Evolutionary conservation across 2,888 invertebrate species (phyloP).

Genomic region (Chymomyza fuscimana): DNA sequence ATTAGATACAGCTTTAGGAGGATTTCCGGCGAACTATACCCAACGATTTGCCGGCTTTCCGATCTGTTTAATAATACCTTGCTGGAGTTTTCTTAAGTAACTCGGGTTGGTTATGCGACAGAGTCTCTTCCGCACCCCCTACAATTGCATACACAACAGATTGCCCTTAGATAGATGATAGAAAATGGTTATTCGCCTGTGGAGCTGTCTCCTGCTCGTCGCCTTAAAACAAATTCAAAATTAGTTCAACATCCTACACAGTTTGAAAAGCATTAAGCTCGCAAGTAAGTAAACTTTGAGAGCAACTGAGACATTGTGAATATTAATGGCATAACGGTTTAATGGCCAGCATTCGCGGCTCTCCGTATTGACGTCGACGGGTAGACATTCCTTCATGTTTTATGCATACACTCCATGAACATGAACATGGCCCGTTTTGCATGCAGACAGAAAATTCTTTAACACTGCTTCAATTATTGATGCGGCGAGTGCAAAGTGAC

Average conservation of each 20-base stretch:
- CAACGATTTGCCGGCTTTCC: too few relatives aligned
- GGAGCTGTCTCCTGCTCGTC: too few relatives aligned
- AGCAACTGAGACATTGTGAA: background rate
- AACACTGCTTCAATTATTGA: constrained; percentile 25
- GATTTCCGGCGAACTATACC: too few relatives aligned
- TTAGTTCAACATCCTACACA: background rate
- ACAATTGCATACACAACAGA: too few relatives aligned
- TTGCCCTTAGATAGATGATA: too few relatives aligned
- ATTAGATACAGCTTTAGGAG: too few relatives aligned
- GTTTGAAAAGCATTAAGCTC: background rate
- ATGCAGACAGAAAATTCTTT: constrained; percentile 41
- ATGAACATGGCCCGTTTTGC: background rate
- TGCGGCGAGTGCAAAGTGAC: constrained; percentile 19
- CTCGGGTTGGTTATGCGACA: too few relatives aligned
- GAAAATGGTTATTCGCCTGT: too few relatives aligned
- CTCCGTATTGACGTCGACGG: constrained; percentile 3
- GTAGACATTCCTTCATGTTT: constrained; percentile 61
- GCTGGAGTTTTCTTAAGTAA: too few relatives aligned
- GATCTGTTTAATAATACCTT: too few relatives aligned
- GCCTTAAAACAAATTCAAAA: too few relatives aligned
- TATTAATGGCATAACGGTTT: background rate
- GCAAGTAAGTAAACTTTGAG: constrained; percentile 4
- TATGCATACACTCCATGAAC: constrained; percentile 48
- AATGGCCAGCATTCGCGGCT: background rate
- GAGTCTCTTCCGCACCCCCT: too few relatives aligned